Conservation (phyloP, 2,113 vertebrate species). For the Micromys minutus region DNA sequence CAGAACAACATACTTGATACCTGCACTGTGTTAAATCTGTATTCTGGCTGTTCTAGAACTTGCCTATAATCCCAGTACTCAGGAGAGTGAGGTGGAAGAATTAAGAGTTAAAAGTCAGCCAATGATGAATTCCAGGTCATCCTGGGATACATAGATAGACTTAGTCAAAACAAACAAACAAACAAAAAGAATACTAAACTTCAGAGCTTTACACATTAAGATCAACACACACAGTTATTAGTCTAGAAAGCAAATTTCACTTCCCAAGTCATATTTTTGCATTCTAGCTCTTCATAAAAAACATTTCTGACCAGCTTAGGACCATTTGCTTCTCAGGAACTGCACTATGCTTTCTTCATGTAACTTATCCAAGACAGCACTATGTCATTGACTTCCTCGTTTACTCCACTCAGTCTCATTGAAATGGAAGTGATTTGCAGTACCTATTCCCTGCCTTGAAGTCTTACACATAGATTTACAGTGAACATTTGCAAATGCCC, state of each 20-base stretch:
- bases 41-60: background rate
- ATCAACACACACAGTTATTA: background rate
- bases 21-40: background rate
- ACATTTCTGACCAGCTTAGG: background rate
- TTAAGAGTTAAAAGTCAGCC: background rate
- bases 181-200: background rate
- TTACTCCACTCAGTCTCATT: background rate
- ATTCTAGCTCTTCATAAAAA: constrained; percentile 5
- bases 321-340: background rate
- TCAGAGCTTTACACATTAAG: background rate
- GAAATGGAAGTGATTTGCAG: background rate
- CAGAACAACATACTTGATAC: background rate
- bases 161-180: too few relatives aligned
- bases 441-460: background rate
- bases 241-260: background rate
- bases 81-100: background rate
- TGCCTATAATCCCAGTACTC: background rate
- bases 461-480: background rate
- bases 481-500: background rate
- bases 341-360: background rate
- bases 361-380: background rate
- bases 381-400: background rate
- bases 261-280: background rate
- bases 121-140: background rate
- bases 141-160: background rate